These are phyloP conservation scores for Mormyrops boulengeri DNA, from an alignment of 2,797 vertebrate genomes.

Conservation along the genomic window DNA sequence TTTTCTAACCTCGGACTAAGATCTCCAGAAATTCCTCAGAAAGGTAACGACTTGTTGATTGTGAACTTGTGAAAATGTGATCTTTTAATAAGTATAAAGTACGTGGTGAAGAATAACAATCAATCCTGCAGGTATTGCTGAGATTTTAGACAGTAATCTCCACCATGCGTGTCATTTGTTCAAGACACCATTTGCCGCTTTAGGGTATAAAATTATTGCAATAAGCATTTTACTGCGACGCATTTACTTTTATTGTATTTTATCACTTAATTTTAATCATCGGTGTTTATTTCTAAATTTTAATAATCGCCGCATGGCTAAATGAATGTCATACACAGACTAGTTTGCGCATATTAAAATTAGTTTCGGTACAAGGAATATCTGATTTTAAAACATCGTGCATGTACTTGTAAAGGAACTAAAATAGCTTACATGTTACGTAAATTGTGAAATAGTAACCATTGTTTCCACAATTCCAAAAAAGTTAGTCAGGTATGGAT, in stretches of 20 bases:
- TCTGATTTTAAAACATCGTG: neutral
- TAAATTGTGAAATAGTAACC: neutral
- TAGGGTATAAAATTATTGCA: neutral
- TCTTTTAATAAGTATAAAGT: neutral
- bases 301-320: neutral
- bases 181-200: neutral
- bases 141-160: neutral
- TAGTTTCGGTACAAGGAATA: neutral
- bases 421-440: neutral
- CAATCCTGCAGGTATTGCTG: neutral
- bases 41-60: slow-evolving; percentile 10
- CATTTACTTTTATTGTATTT: neutral
- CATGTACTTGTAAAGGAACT: neutral
- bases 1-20: neutral
- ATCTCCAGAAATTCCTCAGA: neutral
- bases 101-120: neutral
- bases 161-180: neutral
- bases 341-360: neutral
- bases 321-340: neutral
- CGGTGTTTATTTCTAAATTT: neutral
- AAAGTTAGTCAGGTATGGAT: neutral
- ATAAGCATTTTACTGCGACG: neutral
- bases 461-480: neutral
- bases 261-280: neutral
- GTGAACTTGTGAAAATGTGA: neutral